Conservation (phyloP, 2,113 vertebrate species). For the Pteruthius melanotis region DNA sequence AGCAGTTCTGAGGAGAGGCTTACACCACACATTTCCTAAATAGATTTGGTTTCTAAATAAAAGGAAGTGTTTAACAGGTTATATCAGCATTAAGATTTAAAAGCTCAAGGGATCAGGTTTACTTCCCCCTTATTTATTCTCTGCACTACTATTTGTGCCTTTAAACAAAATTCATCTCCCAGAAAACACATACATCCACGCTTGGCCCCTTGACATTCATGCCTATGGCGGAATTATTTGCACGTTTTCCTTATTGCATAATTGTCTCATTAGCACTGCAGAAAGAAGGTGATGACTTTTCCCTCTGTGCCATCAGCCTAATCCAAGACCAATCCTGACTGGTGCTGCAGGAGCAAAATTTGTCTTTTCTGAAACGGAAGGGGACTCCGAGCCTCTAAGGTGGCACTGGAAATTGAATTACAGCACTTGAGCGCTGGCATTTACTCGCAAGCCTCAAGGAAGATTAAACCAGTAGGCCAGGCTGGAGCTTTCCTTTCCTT, state of each 20-base stretch:
- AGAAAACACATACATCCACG: background rate
- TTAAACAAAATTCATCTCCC: background rate
- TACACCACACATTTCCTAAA: constrained; percentile 24
- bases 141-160: background rate
- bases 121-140: background rate
- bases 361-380: background rate
- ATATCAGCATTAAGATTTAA: background rate
- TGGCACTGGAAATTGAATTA: background rate
- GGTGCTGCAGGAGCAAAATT: background rate
- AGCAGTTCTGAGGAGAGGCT: background rate
- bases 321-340: background rate
- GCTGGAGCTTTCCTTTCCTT: background rate
- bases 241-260: background rate
- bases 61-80: constrained; percentile 16
- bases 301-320: background rate
- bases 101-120: background rate
- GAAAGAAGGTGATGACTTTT: constrained; percentile 7
- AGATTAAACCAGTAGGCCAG: background rate
- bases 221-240: constrained; percentile 47
- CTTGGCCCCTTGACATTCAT: constrained; percentile 31
- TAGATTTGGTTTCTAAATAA: constrained; percentile 6
- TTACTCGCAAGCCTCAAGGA: background rate
- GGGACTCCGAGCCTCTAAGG: background rate
- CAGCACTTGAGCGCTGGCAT: background rate
- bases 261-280: constrained; percentile 27